phyloP scores from a whole-genome alignment of 1,140 invertebrate species.

The Lycorma delicatula region DNA sequence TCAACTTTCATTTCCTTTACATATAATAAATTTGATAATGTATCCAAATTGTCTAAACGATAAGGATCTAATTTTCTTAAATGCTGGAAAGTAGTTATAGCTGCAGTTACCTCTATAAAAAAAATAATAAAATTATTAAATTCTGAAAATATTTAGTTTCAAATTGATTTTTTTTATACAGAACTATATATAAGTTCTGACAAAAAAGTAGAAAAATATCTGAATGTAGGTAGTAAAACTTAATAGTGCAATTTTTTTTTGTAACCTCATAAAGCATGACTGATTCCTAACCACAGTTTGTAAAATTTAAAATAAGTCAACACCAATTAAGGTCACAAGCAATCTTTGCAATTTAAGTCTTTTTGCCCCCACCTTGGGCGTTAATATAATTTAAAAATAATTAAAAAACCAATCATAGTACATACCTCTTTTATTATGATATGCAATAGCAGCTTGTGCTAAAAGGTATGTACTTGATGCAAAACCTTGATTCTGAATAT shows the following conservation, averaged over 20 bases:
- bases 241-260: too few relatives aligned
- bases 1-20: conserved; percentile 90
- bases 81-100: conserved; percentile 72
- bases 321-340: too few relatives aligned
- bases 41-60: conserved; percentile 90
- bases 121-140: conserved; percentile 19
- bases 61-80: conserved; percentile 83
- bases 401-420: too few relatives aligned
- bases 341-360: too few relatives aligned
- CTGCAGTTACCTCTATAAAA: conserved; percentile 77
- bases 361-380: too few relatives aligned
- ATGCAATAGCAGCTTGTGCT: conserved; percentile 83
- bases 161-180: neutral
- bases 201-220: too few relatives aligned
- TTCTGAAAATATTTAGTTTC: conserved; percentile 12
- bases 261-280: too few relatives aligned
- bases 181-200: too few relatives aligned
- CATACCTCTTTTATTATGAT: conserved; percentile 84
- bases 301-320: too few relatives aligned
- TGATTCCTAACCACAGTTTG: too few relatives aligned
- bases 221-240: too few relatives aligned
- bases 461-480: conserved; percentile 81
- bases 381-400: too few relatives aligned
- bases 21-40: conserved; percentile 93
- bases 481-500: conserved; percentile 70